Evolutionary conservation across 2,797 vertebrate species (phyloP), one percentile per base, ranked within the genome.

Genomic region (Allochrocebus solatus): DNA sequence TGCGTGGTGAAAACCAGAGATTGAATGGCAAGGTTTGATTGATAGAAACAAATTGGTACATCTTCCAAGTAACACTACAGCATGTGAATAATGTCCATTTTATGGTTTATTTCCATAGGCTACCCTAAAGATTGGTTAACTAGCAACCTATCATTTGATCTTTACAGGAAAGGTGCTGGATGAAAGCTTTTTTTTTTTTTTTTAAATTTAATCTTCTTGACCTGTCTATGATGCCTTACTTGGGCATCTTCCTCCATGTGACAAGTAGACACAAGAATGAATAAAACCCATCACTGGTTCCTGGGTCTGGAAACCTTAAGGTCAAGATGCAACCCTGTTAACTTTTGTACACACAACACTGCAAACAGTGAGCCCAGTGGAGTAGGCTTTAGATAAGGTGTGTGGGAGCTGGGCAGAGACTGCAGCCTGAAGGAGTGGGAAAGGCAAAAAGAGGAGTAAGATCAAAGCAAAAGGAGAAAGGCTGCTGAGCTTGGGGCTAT

Each of bases 381-480:
- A 2, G 2, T 33, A 9, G 21, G 0, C 8, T 22, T 33, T 39
- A 74, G 36, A 72, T 33, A 28, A 26, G 16, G 30, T 5, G 8
- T 2, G 1, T 1, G 26, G 41, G 22, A n/a, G 28, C 28, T 0
- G 13, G 84, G 17, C 28, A 9, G n/a, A 53, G 22, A 24, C 4
- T 11, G 10, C 48, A 2, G 3, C 33, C 22, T 2, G n/a, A 36
- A 43, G 41, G 10, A 6, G 4, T 5, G 21, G 2, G 1, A 6
- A 4, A 10, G 1, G 1, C 17, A 5, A 4, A 19, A 17, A 2
- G 30, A 24, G 6, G 59, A 53, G 21, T 4, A 22, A 43, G 53
- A 41, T 8, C 16, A 53, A 30, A 39, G 0, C 16, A 7, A 78
- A 19, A 50, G 12, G 24, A 6, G 16, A 43, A 10, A 22, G 1